A percentile compares a stretch with the other conserved stretches of the same genome.
Conservation (phyloP, 2,113 vertebrate species). For the Ceyx margarethae region DNA sequence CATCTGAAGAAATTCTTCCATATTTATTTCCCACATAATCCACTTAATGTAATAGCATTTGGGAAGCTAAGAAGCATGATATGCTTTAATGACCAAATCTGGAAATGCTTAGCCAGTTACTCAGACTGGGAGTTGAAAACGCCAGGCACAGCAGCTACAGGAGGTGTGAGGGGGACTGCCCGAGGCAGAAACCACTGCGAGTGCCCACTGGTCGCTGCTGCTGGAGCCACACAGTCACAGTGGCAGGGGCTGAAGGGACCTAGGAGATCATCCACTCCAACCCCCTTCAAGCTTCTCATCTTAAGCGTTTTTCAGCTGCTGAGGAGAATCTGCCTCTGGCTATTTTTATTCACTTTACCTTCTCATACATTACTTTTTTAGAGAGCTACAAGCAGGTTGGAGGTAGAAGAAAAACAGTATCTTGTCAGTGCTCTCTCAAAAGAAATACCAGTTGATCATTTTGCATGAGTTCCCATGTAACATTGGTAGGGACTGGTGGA, state of each 20-base stretch:
- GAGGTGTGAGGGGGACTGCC: slow-evolving; percentile 20
- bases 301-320: background rate
- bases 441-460: background rate
- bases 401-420: background rate
- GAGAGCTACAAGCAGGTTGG: background rate
- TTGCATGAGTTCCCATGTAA: background rate
- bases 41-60: slow-evolving; percentile 66
- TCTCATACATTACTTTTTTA: background rate
- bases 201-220: rapidly evolving
- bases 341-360: background rate
- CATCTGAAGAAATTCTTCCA: background rate
- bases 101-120: slow-evolving; percentile 64
- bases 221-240: too few species aligned
- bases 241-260: too few species aligned
- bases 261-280: too few species aligned
- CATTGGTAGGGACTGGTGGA: background rate
- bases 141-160: background rate
- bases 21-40: slow-evolving; percentile 49
- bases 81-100: slow-evolving; percentile 69
- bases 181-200: background rate
- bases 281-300: background rate
- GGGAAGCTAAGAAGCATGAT: slow-evolving; percentile 69
- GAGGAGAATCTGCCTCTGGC: background rate
- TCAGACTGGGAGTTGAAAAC: slow-evolving; percentile 47
- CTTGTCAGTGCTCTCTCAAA: background rate